Evolutionary conservation across 2,888 invertebrate species (phyloP).

Genomic region (Noctua janthe): DNA sequence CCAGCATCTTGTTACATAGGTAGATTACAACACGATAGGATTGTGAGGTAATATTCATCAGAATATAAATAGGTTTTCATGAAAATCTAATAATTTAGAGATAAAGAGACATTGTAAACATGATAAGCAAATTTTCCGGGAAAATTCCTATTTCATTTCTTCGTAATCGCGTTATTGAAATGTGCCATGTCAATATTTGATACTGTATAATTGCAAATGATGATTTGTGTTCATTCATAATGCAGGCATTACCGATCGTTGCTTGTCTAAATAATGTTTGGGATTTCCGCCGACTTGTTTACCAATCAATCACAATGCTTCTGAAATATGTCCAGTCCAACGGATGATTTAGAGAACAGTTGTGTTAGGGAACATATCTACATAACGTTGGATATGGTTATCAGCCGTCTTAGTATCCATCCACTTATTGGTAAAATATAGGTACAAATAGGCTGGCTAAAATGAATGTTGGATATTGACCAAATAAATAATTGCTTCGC

Average conservation of each 20-base stretch:
- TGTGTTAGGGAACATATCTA: background rate
- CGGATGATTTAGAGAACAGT: background rate
- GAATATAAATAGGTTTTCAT: background rate
- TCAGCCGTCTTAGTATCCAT: background rate
- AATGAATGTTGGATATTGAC: background rate
- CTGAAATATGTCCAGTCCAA: background rate
- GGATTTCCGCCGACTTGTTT: conserved; percentile 14
- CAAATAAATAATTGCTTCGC: background rate
- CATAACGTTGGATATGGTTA: background rate
- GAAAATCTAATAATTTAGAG: background rate
- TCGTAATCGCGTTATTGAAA: conserved; percentile 1
- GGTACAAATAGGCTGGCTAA: background rate
- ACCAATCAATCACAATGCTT: background rate
- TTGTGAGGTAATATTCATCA: background rate
- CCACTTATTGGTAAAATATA: background rate
- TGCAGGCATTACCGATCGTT: background rate
- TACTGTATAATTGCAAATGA: background rate
- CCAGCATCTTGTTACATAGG: conserved; percentile 12
- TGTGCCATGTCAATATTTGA: conserved; percentile 8
- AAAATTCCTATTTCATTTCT: conserved; percentile 8
- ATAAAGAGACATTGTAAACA: conserved; percentile 3
- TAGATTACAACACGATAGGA: background rate
- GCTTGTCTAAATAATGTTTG: background rate
- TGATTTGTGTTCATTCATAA: background rate
- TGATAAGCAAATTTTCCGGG: background rate